Base-by-base conservation (phyloP, 2,888 invertebrate genomes). In the Polia nebulosa region DNA sequence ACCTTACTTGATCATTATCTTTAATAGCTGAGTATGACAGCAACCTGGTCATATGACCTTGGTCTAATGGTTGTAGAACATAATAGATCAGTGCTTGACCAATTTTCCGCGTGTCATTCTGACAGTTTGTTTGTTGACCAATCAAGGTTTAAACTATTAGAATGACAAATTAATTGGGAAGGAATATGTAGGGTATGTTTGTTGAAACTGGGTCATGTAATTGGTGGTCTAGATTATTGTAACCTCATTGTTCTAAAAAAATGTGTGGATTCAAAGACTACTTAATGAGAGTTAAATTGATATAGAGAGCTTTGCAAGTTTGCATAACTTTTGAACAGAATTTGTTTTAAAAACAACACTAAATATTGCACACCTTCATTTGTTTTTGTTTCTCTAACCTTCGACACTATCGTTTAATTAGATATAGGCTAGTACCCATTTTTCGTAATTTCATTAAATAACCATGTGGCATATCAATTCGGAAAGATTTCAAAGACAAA, bases 1-100 rank as follows among this genome's bases (percentile, higher is more conserved):
- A 78, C 81, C 84, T 85, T 82, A 84, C 62, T 77, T 68, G 81
- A 80, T 82, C 76, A 82, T 87, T 87, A 86, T 82, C 84, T 76
- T 25, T 86, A 85, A 86, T 85, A 77, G 83, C 67, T 72, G 53
- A 39, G 47, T 76, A 81, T 87, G 87, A 87, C 87, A 87, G 80
- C 72, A 82, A 79, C 76, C 78, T 71, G 80, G 60, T 56, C 29
- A 57, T 53, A 20, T 49, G 70, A 70, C 82, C 82, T 82, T 82
- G 56, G 41, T 27, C 13, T 72, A 68, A 78, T 70, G 55, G 52
- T 44, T 51, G 44, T 20, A 49, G 59, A 34, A 53, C 44, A 72
- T 78, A 76, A 69, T 59, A 79, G 59, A 74, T 57, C 70, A 78
- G 32, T 9, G 9, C 32, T 32, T 36, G 62, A 67, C 75, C 66